Base-by-base conservation (phyloP, 2,797 vertebrate genomes). In the Chaunax sp. region DNA sequence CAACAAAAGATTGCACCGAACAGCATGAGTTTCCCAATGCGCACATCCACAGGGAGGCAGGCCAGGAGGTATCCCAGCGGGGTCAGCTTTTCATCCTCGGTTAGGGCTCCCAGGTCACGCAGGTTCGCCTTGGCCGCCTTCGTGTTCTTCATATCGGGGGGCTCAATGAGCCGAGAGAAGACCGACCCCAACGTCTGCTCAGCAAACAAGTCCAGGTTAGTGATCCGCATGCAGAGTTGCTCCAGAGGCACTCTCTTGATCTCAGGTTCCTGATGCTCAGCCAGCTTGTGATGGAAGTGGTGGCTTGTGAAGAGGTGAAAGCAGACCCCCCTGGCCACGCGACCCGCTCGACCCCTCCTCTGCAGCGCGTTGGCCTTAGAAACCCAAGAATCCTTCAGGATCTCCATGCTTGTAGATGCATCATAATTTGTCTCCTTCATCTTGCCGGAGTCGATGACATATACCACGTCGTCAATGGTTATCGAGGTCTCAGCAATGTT, bases 391-490 rank as follows among this genome's bases (percentile, higher is more conserved):
- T 98, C 97, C 89, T 99, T 98, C 81, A 99, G 91, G 83, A 97
- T 99, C 88, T 99, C 98, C 97, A 99, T 99, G 86, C 98, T 95
- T 88, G 97, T 98, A 74, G 96, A 87, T 3, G 97, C 96, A 69
- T 99, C 98, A 0, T 98, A 99, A 65, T 97, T 99, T 69, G 98
- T 99, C 89, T 99, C 98, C 83, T 98, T 99, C 98, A 99, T 99
- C 89, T 96, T 98, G 40, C 98, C 98, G 0, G 95, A 98, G 88
- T 99, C 98, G 6, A 99, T 95, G 78, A 99, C 97, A 41, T 97
- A 99, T 3, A 99, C 95, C 35, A 99, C 95, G 8, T 99, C 98
- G 51, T 99, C 96, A 0, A 99, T 99, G 84, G 98, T 99, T 63
- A 99, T 93, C 1, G 98, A 99, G 0, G 97, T 99, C 89, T 99